Conservation (phyloP, 2,888 invertebrate genomes). For the Ectemnius continuus region DNA sequence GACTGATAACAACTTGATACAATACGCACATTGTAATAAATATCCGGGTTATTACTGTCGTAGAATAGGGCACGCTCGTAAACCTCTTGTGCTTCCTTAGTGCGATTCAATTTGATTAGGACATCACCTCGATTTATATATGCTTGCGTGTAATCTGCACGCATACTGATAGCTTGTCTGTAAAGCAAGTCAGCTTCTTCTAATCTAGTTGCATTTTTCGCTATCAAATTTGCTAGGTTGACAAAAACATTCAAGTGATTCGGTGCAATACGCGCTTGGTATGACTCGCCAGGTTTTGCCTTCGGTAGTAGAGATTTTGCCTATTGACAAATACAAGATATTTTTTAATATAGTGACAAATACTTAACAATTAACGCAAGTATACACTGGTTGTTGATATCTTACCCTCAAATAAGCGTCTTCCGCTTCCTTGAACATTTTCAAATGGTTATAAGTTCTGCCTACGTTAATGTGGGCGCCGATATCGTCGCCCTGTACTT, state of each 20-base stretch:
- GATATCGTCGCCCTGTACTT: constrained; percentile 96
- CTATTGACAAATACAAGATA: constrained; percentile 62
- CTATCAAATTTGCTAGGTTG: constrained; percentile 95
- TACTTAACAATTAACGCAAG: no score
- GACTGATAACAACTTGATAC: not conserved
- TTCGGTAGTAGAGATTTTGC: constrained; percentile 94
- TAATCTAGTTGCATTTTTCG: constrained; percentile 92
- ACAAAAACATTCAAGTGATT: constrained; percentile 97
- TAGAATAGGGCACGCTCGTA: constrained; percentile 95
- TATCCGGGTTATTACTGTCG: constrained; percentile 95
- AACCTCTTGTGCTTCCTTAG: constrained; percentile 95
- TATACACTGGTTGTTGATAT: not conserved
- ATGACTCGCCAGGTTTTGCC: constrained; percentile 95
- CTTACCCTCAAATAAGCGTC: constrained; percentile 90
- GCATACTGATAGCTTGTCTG: constrained; percentile 97
- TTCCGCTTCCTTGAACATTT: constrained; percentile 93
- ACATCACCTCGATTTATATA: constrained; percentile 98
- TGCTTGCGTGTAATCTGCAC: constrained; percentile 96
- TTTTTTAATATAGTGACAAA: no score
- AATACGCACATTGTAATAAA: constrained; percentile 93
- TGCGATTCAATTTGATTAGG: constrained; percentile 94
- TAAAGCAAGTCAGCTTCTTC: constrained; percentile 97
- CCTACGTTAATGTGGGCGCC: constrained; percentile 99
- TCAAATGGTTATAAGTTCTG: constrained; percentile 94
- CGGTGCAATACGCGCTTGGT: constrained; percentile 96